phyloP scores from a whole-genome alignment of 2,797 vertebrate genomes.

The Choloepus didactylus region DNA sequence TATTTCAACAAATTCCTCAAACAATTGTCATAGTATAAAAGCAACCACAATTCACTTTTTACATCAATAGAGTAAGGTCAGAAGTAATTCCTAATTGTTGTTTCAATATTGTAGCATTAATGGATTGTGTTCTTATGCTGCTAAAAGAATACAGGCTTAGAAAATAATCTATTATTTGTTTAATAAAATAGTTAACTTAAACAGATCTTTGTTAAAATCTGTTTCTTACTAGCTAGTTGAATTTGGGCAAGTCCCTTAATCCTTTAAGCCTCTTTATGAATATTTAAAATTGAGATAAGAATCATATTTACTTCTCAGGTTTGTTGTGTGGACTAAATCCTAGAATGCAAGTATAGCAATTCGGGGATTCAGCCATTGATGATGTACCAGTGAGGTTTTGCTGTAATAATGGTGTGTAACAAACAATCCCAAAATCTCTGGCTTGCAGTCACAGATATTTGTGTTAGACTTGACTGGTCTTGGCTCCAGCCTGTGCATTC shows the following conservation, averaged over 20 bases:
- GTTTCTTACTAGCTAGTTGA: not conserved
- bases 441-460: not conserved
- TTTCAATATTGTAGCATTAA: not conserved
- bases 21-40: not conserved
- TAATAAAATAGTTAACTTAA: not conserved
- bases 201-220: not conserved
- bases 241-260: not conserved
- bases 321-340: not conserved
- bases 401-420: not conserved
- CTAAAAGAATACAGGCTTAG: constrained; percentile 14
- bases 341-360: not conserved
- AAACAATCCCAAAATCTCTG: not conserved
- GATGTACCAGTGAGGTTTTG: not conserved
- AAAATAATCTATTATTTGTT: constrained; percentile 3
- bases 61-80: not conserved
- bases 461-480: not conserved
- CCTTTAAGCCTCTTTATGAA: not conserved
- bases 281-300: not conserved
- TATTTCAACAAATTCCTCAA: not conserved
- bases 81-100: not conserved
- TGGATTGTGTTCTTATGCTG: not conserved
- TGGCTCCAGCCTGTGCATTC: not conserved
- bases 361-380: not conserved
- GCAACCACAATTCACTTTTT: not conserved
- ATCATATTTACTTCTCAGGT: not conserved